These are phyloP conservation scores for Oceanodroma leucorhoa DNA, from an alignment of 2,797 vertebrate genomes.

Conservation along the genomic window DNA sequence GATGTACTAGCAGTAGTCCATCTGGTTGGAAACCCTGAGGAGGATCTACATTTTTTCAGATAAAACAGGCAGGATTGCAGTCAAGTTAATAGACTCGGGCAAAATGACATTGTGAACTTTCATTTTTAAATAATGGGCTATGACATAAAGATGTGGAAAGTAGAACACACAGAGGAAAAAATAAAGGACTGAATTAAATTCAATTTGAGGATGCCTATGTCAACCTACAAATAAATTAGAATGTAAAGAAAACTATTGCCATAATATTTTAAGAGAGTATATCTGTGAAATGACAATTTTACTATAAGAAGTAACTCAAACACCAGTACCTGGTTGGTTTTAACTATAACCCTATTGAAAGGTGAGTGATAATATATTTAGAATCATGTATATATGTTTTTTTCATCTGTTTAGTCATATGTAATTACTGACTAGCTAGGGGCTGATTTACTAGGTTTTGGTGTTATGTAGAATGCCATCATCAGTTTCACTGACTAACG, in stretches of 20 bases:
- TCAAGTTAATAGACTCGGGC: not conserved
- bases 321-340: not conserved
- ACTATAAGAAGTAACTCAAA: not conserved
- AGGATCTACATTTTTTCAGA: not conserved
- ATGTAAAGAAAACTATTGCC: not conserved
- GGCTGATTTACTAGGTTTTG: not conserved
- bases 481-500: not conserved
- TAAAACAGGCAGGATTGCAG: not conserved
- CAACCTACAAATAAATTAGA: not conserved
- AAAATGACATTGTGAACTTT: not conserved
- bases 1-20: not conserved
- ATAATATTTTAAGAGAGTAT: not conserved
- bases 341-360: not conserved
- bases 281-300: not conserved
- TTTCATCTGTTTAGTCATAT: not conserved
- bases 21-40: constrained; percentile 16
- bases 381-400: not conserved
- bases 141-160: not conserved
- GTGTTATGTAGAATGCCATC: not conserved
- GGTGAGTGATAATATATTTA: not conserved
- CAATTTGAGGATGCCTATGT: not conserved
- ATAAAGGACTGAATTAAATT: not conserved
- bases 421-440: not conserved
- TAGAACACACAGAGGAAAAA: not conserved
- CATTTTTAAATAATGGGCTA: not conserved